Evolutionary conservation across 2,113 vertebrate species (phyloP), one percentile per base, ranked within the genome.

Genomic region (Poicephalus gulielmi): DNA sequence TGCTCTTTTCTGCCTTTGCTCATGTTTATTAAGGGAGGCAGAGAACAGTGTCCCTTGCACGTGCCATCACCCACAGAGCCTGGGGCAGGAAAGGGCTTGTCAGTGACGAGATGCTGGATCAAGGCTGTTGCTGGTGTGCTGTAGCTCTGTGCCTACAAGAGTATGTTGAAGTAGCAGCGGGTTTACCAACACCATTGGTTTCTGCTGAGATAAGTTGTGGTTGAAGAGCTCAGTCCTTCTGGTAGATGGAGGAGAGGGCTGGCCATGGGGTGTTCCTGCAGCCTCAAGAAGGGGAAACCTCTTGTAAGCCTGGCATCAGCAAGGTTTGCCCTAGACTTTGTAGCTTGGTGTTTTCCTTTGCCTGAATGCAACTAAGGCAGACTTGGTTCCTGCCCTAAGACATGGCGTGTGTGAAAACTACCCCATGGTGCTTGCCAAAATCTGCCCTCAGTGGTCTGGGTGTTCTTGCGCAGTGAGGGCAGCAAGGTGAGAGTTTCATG

Each of bases 61-160:
- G 25, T 95, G 67, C 71, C 67, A 44, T 68, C 7, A 6, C 81
- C 68, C 7, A 12, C 35, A 57, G 68, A 82, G 70, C 59, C 37
- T 0, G 3, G 35, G 76, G 46, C 66, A 73, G 70, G 63, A 95
- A 89, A 86, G 33, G 91, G 60, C 89, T 95, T 94, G 92, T 78
- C 4, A 3, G 14, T 79, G 60, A n/a, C 0, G 59, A 74, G 81
- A 2, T 13, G 11, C 0, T 86, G 89, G 30, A n/a, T 85, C 0
- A 8, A 33, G 50, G 25, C 70, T 2, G 0, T 86, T 95, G 47
- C n/a, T 83, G 19, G 10, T 81, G 18, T 83, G 43, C 75, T 31
- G 27, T 62, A 90, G 78, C 41, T 84, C 44, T 10, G 17, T 69
- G 41, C 49, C 28, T 6, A 12, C 44, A 43, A 37, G 22, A 80